phyloP scores from a whole-genome alignment of 1,140 invertebrate genomes.

The Diuraphis noxia region DNA sequence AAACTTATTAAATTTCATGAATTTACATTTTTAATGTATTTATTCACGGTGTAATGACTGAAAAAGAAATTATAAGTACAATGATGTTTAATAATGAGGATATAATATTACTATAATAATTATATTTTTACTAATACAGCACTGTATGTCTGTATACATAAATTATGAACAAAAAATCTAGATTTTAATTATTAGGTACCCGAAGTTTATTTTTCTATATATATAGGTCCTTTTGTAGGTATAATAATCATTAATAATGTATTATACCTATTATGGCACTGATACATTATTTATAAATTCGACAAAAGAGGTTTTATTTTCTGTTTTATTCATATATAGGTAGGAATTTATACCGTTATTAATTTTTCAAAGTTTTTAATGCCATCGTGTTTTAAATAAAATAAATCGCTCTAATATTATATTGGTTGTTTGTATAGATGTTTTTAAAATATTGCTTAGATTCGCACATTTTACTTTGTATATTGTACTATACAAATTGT shows the following conservation, averaged over 20 bases:
- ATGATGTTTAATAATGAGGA: background rate
- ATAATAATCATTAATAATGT: background rate
- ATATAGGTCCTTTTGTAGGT: background rate
- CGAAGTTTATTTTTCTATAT: background rate
- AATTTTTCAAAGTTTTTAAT: background rate
- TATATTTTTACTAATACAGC: background rate
- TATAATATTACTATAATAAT: slow-evolving; percentile 24
- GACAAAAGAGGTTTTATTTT: background rate
- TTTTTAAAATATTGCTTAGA: background rate
- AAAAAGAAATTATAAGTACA: background rate
- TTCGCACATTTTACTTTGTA: background rate
- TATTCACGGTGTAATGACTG: background rate
- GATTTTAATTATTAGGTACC: background rate
- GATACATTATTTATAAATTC: background rate
- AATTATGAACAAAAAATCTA: background rate
- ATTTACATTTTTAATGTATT: slow-evolving; percentile 14
- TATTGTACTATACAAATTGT: background rate
- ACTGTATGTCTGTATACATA: background rate
- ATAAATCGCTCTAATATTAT: background rate
- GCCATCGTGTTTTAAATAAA: background rate
- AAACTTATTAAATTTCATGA: background rate
- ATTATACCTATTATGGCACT: background rate
- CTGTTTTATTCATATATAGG: background rate
- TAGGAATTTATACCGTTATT: background rate
- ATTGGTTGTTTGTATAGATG: background rate